Base-by-base conservation (phyloP, 2,888 invertebrate species). In the Latrodectus elegans region DNA sequence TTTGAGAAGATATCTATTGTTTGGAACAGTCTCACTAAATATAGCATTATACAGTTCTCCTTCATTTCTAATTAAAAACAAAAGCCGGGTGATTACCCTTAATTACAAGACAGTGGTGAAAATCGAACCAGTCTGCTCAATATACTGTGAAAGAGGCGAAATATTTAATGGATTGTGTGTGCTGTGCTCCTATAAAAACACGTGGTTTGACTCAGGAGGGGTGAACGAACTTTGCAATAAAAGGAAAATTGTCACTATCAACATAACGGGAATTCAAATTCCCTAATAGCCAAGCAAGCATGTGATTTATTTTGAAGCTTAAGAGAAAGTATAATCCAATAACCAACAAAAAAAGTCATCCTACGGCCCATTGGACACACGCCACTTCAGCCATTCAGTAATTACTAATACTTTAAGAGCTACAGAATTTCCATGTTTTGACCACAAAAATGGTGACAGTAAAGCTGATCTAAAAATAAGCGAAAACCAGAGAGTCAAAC, bases 381-480 rank as follows among this genome's bases (percentile, higher is more conserved):
- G 26, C 68, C 55, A 60, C 53, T 26, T 73, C 72, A 76, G 52
- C 70, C 78, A 84, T 38, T 72, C 72, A 71, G 38, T 49, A 22
- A 75, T 38, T 75, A 53, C 65, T 77, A 53, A 75, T 17, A 15
- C 22, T 64, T 15, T 67, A 52, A 55, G 70, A n/a, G 9, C 10
- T 60, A n/a, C 49, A 9, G 76, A n/a, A 84, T 72, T 83, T 71
- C 71, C 73, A 68, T 64, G 72, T 74, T 73, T 74, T 73, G 67
- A 52, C 81, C 82, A 82, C 75, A 67, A 15, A 81, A 81, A 73
- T 74, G 67, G 53, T 51, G 22, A 73, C 52, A 52, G 65, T 52
- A 73, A 26, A 53, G 81, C 74, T 51, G 83, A 38, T 73, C 84
- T 78, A 84, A 84, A 84, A 84, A 84, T 76, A 77, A 52, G n/a